A percentile compares a stretch with the other conserved stretches of the same genome.
Evolutionary conservation across 2,797 vertebrate species (phyloP).

Genomic region (Platyrinchus mystaceus): DNA sequence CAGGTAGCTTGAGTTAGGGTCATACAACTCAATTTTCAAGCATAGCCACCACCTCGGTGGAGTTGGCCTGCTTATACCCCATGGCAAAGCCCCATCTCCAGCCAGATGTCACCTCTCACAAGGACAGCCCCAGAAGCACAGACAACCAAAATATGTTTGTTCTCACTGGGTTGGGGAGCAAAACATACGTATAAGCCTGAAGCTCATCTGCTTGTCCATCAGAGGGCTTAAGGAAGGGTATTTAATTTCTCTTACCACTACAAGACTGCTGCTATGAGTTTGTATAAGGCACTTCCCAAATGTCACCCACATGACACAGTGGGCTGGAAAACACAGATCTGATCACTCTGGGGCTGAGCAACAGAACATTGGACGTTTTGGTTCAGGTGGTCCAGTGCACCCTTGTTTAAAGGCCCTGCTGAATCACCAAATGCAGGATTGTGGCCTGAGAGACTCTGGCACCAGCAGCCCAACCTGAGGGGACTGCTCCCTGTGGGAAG

Average conservation of each 20-base stretch:
- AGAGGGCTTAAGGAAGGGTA: neutral
- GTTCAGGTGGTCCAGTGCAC: neutral
- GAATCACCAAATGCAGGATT: neutral
- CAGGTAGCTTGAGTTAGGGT: neutral
- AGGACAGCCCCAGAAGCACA: neutral
- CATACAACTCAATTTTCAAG: neutral
- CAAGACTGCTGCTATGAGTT: neutral
- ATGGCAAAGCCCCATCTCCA: neutral
- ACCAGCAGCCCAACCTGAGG: neutral
- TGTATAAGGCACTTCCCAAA: neutral
- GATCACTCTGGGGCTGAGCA: neutral
- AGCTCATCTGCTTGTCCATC: neutral
- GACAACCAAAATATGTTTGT: neutral
- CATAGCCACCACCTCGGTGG: neutral
- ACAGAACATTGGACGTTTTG: neutral
- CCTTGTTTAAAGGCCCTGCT: neutral
- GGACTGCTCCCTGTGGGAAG: neutral
- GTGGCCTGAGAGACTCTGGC: neutral
- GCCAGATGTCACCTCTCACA: neutral
- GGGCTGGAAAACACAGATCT: neutral
- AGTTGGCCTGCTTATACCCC: neutral
- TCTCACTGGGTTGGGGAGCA: neutral
- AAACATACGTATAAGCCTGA: neutral
- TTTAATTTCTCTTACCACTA: neutral
- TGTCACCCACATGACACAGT: accelerated